These are phyloP conservation scores for Halcyon badia DNA, from an alignment of 2,797 vertebrate species.

Conservation along the genomic window DNA sequence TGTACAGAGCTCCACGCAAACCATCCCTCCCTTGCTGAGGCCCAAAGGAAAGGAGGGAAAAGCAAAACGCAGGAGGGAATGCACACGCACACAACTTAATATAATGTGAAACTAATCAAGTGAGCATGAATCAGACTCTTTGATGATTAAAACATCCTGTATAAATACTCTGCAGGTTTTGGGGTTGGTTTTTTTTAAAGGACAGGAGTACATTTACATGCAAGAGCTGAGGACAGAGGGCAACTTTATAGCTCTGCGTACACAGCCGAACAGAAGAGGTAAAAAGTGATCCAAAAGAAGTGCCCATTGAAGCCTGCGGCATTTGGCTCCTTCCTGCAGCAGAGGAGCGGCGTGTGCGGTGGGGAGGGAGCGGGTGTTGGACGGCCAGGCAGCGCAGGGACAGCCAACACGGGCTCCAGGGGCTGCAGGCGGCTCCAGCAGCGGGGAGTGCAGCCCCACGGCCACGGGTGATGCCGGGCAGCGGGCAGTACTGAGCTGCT, in stretches of 20 bases:
- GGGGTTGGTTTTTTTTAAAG: not conserved
- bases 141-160: not conserved
- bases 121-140: not conserved
- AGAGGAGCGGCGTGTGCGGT: fast-evolving
- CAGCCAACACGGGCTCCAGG: fast-evolving
- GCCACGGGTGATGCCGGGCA: fast-evolving
- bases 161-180: not conserved
- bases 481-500: fast-evolving
- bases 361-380: fast-evolving
- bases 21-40: not conserved
- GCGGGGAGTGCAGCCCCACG: not conserved
- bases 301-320: not conserved
- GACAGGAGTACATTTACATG: not conserved
- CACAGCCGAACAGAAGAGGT: not conserved
- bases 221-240: not conserved
- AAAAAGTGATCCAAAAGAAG: not conserved
- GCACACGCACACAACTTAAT: not conserved
- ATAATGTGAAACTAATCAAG: not conserved
- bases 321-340: not conserved
- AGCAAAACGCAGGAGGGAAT: not conserved
- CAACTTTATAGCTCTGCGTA: not conserved
- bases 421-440: fast-evolving
- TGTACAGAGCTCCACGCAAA: not conserved
- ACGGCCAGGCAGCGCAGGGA: not conserved
- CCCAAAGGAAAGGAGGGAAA: not conserved